A percentile compares a stretch with the other conserved stretches of the same genome.
Evolutionary conservation across 1,140 invertebrate species (phyloP).

Genomic region (Conus betulinus): DNA sequence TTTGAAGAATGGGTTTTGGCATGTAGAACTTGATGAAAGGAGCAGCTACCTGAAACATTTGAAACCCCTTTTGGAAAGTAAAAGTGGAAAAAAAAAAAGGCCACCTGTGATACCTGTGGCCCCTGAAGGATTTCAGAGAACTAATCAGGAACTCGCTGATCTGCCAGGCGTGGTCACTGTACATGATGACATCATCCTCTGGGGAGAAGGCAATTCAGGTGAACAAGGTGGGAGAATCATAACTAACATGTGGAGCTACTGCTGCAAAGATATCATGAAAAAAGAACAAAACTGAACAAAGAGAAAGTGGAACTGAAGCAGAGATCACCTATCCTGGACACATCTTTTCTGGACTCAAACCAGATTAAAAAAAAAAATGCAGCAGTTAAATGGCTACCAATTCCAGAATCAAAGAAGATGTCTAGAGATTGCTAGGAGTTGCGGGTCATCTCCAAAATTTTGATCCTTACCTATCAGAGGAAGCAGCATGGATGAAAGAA

Average conservation of each 20-base stretch:
- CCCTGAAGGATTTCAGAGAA: not conserved
- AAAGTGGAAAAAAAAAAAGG: too few relatives aligned
- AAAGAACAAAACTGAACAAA: too few relatives aligned
- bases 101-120: conserved; percentile 13
- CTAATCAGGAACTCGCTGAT: not conserved
- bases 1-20: conserved; percentile 5
- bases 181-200: conserved; percentile 56
- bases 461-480: conserved; percentile 68
- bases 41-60: not conserved
- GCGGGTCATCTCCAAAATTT: conserved; percentile 70
- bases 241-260: too few relatives aligned
- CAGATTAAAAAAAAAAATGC: conserved; percentile 14
- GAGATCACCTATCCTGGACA: conserved; percentile 44
- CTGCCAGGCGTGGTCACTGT: conserved; percentile 43
- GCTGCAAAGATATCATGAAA: too few relatives aligned
- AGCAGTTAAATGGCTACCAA: conserved; percentile 6
- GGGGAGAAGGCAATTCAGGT: conserved; percentile 41
- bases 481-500: conserved; percentile 46
- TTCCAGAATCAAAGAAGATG: not conserved
- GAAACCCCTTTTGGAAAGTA: conserved; percentile 40
- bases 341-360: conserved; percentile 18
- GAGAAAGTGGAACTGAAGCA: not conserved
- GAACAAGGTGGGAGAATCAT: too few relatives aligned
- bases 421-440: conserved; percentile 62
- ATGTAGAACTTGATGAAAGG: not conserved